These are phyloP conservation scores for Bufotes viridis DNA, from an alignment of 2,797 vertebrate species.

Conservation along the genomic window DNA sequence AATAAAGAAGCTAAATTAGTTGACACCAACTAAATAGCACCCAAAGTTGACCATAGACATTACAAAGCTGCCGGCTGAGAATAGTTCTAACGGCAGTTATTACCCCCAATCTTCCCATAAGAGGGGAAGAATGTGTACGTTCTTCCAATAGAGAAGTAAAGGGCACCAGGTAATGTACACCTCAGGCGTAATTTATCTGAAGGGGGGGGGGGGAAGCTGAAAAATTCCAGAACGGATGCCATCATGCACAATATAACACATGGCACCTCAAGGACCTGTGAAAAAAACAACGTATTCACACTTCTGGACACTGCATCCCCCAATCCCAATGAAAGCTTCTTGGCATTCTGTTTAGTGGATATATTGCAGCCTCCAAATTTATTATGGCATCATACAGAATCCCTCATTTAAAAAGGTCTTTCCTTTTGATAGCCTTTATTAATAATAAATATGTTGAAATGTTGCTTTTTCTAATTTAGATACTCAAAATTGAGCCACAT, in stretches of 20 bases:
- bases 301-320: not conserved
- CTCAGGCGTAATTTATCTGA: not conserved
- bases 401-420: not conserved
- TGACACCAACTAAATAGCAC: not conserved
- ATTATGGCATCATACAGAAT: not conserved
- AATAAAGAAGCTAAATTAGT: conserved; percentile 9
- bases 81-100: not conserved
- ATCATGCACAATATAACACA: not conserved
- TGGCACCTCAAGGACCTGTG: not conserved
- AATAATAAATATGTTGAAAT: not conserved
- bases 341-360: not conserved
- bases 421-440: not conserved
- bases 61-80: not conserved
- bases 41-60: not conserved
- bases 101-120: not conserved
- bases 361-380: not conserved
- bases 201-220: not conserved
- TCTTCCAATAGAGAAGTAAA: not conserved
- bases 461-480: not conserved
- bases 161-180: not conserved
- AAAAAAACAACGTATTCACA: not conserved
- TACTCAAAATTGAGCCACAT: not conserved
- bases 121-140: not conserved
- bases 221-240: not conserved
- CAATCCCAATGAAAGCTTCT: not conserved